Conservation (phyloP, 2,797 vertebrate genomes). For the Eupleurogrammus muticus region DNA sequence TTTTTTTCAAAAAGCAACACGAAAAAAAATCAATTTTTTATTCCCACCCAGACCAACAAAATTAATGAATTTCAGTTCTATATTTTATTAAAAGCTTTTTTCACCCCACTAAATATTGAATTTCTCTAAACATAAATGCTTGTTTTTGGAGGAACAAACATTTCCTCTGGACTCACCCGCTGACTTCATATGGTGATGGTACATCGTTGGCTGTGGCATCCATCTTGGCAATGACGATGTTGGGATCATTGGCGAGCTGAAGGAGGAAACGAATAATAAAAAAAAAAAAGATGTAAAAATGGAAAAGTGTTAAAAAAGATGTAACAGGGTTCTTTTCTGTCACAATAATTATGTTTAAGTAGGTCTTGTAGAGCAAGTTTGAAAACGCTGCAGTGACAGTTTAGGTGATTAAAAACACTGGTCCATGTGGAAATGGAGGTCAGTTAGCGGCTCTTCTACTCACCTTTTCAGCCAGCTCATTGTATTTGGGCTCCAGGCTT, state of each 20-base stretch:
- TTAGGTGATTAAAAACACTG: background rate
- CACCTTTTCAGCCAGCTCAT: slow-evolving; percentile 96
- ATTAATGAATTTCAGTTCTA: no score
- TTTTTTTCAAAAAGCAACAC: no score
- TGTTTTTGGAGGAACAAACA: background rate
- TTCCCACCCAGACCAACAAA: no score
- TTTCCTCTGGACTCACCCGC: slow-evolving; percentile 87
- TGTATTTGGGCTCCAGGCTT: slow-evolving; percentile 97
- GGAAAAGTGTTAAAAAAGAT: background rate
- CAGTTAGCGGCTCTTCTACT: slow-evolving; percentile 5
- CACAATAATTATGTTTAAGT: background rate
- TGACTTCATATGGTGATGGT: slow-evolving; percentile 95
- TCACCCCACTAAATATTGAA: no score
- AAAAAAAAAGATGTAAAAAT: no score
- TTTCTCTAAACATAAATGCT: background rate
- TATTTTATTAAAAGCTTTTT: no score
- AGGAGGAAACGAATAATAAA: slow-evolving; percentile 14
- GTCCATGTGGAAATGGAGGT: background rate
- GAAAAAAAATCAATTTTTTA: no score
- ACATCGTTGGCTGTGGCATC: slow-evolving; percentile 99
- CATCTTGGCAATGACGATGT: slow-evolving; percentile 97
- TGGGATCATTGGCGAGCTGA: slow-evolving; percentile 90
- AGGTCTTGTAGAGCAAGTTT: background rate
- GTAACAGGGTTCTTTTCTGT: background rate
- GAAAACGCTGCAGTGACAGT: background rate